A percentile compares a stretch with the other conserved stretches of the same genome.
These are phyloP conservation scores for Pampus argenteus DNA, from an alignment of 2,797 vertebrate genomes.

Conservation along the genomic window DNA sequence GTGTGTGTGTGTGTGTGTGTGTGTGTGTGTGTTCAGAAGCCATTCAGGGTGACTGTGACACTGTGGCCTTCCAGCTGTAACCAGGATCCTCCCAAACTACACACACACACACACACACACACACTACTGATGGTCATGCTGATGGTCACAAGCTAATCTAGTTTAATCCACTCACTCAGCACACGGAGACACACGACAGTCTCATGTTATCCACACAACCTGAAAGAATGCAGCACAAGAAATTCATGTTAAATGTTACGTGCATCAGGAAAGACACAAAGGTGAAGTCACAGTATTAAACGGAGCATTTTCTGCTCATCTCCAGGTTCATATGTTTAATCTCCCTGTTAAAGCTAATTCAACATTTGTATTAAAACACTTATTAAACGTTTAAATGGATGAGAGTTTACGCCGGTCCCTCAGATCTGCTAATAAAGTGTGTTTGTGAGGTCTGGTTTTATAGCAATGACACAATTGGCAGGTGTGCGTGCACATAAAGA, in stretches of 20 bases:
- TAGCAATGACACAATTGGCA: slow-evolving; percentile 50
- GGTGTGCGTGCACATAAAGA: slow-evolving; percentile 37
- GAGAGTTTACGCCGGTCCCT: neutral
- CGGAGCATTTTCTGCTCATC: too few relatives aligned
- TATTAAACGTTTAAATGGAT: neutral
- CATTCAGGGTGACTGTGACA: slow-evolving; percentile 49
- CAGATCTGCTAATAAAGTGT: slow-evolving; percentile 11
- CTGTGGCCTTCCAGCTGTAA: slow-evolving; percentile 54
- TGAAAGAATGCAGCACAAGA: slow-evolving; percentile 6
- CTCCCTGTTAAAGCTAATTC: neutral
- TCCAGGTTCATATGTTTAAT: too few relatives aligned
- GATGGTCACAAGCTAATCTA: slow-evolving; percentile 27
- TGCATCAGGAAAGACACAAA: neutral
- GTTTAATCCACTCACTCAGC: slow-evolving; percentile 39
- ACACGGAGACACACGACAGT: neutral
- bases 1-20: slow-evolving; percentile 15
- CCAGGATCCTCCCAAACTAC: slow-evolving; percentile 45
- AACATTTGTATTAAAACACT: neutral
- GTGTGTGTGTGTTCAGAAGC: slow-evolving; percentile 41
- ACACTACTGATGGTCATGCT: slow-evolving; percentile 9
- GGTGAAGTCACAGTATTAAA: neutral
- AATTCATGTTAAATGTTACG: neutral
- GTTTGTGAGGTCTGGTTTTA: slow-evolving; percentile 48
- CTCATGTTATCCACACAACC: slow-evolving; percentile 9
- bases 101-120: slow-evolving; percentile 29